These are phyloP conservation scores for Diglossa brunneiventris DNA, from an alignment of 2,113 vertebrate species.

Conservation along the genomic window DNA sequence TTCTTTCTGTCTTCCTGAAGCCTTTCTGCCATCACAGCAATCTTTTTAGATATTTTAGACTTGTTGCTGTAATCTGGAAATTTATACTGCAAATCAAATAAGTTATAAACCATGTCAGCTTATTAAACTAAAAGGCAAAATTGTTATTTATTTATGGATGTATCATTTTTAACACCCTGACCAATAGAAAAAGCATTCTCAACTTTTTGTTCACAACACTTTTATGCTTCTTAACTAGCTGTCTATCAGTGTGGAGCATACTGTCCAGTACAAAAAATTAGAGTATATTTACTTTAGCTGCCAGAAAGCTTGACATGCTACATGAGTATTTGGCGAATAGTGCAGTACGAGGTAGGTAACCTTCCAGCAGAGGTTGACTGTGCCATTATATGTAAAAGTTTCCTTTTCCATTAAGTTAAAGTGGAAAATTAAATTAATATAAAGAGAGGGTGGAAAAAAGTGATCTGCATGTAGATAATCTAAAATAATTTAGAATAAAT, in stretches of 20 bases:
- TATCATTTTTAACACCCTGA: not conserved
- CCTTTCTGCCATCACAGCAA: not conserved
- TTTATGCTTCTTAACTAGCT: not conserved
- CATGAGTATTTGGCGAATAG: not conserved
- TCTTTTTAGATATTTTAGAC: not conserved
- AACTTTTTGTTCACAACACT: not conserved
- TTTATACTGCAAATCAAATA: not conserved
- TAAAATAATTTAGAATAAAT: not conserved
- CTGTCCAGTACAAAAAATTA: conserved; percentile 8
- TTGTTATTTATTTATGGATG: not conserved
- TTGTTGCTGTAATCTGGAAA: not conserved
- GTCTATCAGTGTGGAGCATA: not conserved
- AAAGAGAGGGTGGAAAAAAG: rapidly evolving
- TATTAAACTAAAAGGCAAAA: not conserved
- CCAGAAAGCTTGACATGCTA: not conserved
- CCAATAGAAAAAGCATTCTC: not conserved
- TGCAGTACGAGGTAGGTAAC: not conserved
- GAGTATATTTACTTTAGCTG: not conserved
- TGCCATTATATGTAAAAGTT: not conserved
- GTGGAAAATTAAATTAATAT: not conserved
- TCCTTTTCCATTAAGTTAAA: not conserved
- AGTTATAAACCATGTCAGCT: not conserved
- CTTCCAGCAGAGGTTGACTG: not conserved
- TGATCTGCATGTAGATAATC: not conserved
- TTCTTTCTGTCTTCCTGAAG: not conserved